phyloP scores from a whole-genome alignment of 2,797 vertebrate species.

The Acanthurus leucopareius region DNA sequence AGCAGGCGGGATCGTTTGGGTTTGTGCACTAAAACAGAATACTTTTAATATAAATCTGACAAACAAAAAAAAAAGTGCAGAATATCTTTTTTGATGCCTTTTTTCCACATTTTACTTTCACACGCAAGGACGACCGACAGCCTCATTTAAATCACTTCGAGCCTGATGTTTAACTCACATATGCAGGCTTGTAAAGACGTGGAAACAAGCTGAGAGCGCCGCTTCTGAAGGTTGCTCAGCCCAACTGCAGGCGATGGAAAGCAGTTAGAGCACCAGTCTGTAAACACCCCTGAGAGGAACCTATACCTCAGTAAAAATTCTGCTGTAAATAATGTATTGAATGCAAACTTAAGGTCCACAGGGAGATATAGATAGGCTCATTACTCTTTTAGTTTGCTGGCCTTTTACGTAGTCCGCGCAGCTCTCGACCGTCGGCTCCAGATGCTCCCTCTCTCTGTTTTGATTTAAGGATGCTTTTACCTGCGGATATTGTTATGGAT shows the following conservation, averaged over 20 bases:
- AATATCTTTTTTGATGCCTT: not conserved
- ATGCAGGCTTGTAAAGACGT: conserved; percentile 44
- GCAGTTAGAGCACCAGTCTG: conserved; percentile 80
- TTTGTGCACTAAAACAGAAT: not conserved
- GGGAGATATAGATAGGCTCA: conserved; percentile 82
- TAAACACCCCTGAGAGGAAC: conserved; percentile 82
- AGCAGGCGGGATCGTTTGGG: not conserved
- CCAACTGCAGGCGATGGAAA: conserved; percentile 72
- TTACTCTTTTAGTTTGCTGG: conserved; percentile 82
- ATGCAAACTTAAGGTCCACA: conserved; percentile 84
- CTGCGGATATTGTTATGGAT: conserved; percentile 84
- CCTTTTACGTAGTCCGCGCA: conserved; percentile 74
- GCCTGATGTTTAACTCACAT: conserved; percentile 32
- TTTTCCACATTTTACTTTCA: conserved; percentile 25
- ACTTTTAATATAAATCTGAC: conserved; percentile 8
- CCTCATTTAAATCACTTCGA: conserved; percentile 16
- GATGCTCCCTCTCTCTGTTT: conserved; percentile 73
- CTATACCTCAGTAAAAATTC: conserved; percentile 83
- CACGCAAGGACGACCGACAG: not conserved
- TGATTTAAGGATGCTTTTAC: conserved; percentile 86
- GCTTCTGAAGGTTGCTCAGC: conserved; percentile 55
- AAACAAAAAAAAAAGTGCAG: conserved; percentile 2
- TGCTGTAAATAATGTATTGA: conserved; percentile 87
- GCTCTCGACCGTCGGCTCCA: conserved; percentile 76
- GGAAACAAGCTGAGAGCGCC: conserved; percentile 59